Percentiles rank a stretch among this genome's conserved stretches.
These are phyloP conservation scores for Apocrypta bakeri DNA, from an alignment of 1,140 invertebrate species.

Conservation along the genomic window DNA sequence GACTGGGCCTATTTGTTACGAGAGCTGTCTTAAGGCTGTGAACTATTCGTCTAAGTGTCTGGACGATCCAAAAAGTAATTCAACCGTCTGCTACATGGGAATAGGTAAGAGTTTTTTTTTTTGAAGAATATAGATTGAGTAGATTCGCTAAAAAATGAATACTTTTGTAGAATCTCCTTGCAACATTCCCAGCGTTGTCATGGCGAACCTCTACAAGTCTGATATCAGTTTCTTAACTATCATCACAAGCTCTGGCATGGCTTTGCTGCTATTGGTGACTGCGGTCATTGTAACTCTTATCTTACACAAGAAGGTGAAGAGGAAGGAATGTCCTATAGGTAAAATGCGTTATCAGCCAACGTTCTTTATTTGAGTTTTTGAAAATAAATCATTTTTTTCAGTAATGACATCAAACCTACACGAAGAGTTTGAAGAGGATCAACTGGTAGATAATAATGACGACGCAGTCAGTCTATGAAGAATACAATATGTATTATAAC, in stretches of 20 bases:
- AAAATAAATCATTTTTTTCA: neutral
- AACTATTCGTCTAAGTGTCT: slow-evolving; percentile 32
- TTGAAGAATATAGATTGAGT: neutral
- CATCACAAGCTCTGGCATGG: neutral
- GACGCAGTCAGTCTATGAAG: slow-evolving; percentile 16
- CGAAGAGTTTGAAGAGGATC: neutral
- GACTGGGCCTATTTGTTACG: slow-evolving; percentile 39
- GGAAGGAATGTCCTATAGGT: neutral
- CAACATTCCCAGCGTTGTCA: neutral
- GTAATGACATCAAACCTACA: neutral
- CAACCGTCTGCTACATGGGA: slow-evolving; percentile 49
- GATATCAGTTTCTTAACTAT: slow-evolving; percentile 14
- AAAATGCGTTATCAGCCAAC: neutral
- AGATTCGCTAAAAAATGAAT: neutral
- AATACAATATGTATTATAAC: too few relatives aligned
- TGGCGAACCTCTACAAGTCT: neutral
- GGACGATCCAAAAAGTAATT: neutral
- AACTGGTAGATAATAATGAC: slow-evolving; percentile 10
- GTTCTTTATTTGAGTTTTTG: neutral
- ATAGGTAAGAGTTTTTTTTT: slow-evolving; percentile 38
- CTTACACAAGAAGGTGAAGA: slow-evolving; percentile 1
- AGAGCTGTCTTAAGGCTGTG: neutral
- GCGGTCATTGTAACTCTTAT: neutral
- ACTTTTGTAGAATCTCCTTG: slow-evolving; percentile 52
- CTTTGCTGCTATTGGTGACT: neutral